phyloP scores from a whole-genome alignment of 2,113 vertebrate genomes.

The Ictidomys tridecemlineatus region DNA sequence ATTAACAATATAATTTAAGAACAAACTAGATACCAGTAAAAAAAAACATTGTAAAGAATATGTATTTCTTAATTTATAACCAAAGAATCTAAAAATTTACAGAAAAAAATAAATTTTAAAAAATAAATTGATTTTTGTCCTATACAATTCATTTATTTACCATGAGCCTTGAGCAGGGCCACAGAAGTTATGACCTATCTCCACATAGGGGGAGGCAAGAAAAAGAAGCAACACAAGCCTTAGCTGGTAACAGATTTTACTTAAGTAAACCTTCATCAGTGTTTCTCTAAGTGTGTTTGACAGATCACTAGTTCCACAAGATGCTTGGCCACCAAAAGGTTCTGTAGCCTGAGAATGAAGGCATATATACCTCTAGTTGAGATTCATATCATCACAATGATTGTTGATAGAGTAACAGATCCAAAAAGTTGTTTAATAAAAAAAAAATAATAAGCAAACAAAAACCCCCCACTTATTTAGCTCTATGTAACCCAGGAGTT shows the following conservation, averaged over 20 bases:
- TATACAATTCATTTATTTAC: constrained; percentile 23
- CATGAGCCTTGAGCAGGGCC: neutral
- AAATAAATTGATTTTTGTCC: neutral
- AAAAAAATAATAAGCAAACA: too few species aligned
- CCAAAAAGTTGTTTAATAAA: neutral
- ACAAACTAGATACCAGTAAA: neutral
- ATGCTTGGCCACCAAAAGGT: neutral
- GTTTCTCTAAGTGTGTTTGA: constrained; percentile 40
- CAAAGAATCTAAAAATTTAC: neutral
- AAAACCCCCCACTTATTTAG: neutral
- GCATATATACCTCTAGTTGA: neutral
- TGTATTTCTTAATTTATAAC: constrained; percentile 14
- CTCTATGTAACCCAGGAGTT: neutral
- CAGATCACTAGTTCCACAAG: neutral
- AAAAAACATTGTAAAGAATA: neutral
- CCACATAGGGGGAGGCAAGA: neutral
- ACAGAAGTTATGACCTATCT: constrained; percentile 13
- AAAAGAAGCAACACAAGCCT: neutral
- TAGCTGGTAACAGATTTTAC: constrained; percentile 52
- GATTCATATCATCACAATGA: neutral
- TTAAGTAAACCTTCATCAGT: neutral
- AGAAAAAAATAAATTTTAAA: neutral
- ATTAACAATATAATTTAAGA: neutral
- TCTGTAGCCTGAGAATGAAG: neutral
- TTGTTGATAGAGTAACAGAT: neutral